Evolutionary conservation across 2,888 invertebrate genomes (phyloP), one percentile per base, ranked within the genome.

Genomic region (Onthophagus sagittarius): DNA sequence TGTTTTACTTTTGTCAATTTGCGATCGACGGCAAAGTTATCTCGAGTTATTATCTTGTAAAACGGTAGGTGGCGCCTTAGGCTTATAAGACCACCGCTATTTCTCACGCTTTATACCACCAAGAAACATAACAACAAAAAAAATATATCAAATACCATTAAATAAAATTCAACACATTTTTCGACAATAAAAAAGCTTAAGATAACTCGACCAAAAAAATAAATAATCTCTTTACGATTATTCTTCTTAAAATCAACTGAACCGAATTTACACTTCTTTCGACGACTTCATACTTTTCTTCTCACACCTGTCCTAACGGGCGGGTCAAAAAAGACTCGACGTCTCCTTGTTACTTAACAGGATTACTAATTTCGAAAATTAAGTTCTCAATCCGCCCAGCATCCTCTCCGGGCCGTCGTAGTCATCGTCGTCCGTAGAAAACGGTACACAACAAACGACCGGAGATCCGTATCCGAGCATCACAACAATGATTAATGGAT

Each of bases 11-110:
- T 67, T 67, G 67, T 67, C 67, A 67, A 67, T 67, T 67, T 67
- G 67, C 67, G 13, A 67, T 67, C 67, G 67, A 67, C 39, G 39
- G 7, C 39, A 11, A 53, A 53, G 23, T 67, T 67, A 67, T 67
- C 67, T 67, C 31, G 67, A 67, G 32, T 67, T 67, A 67, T 67
- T 67, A 67, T 67, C 67, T 67, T 31, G 67, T 67, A 67, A 67
- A 67, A 31, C 67, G 67, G 67, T 67, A 67, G 67, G 67, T 67
- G 67, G 67, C 67, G 67, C 67, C 67, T 67, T n/a, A n/a, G 32
- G 67, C 31, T 67, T 23, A 23, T 23, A 23, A n/a, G 67, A 67
- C 31, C 23, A 15, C 23, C 67, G 67, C 67, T 31, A 67, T 67
- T 67, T 67, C 67, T 67, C 67, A 67, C 67, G 67, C 67, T 67